Evolutionary conservation across 2,888 invertebrate species (phyloP), one percentile per base, ranked within the genome.

Genomic region (Pammene aurita): DNA sequence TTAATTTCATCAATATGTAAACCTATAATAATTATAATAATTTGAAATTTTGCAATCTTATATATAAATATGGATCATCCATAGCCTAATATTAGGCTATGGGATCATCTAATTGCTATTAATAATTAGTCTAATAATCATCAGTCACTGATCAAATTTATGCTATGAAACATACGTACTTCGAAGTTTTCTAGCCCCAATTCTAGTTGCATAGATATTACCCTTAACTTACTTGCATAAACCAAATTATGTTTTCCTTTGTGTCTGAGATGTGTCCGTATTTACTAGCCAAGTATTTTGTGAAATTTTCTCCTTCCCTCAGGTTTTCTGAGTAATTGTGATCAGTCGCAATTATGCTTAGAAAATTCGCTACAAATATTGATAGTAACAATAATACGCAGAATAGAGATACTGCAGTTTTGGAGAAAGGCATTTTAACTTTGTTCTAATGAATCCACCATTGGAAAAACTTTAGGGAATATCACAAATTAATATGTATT

Each of bases 161-260:
- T 38, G 38, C 6, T 2, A 38, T 38, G 2, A 65, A 41, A n/a
- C 48, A 41, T 18, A 35, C 7, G 16, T n/a, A 48, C 13, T 35
- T 50, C 6, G 26, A 13, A 62, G 38, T 66, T 50, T 44, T 46
- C 42, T 54, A 44, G 35, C 26, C 9, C 13, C 13, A 5, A 13
- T 41, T 52, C 13, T 26, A 26, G 10, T 13, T n/a, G 50, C 38
- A 18, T 41, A 41, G 9, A 35, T 50, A 50, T 13, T n/a, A 46
- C 9, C 14, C 11, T 16, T n/a, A 41, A 61, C 18, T 85, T 86
- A 96, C 96, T 94, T 96, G 96, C 72, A 96, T 79, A 86, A 96
- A 96, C 96, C 96, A 96, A 74, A 96, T 89, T 58, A 96, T 84
- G 79, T 95, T 93, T 55, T 94, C 87, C 11, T 88, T 78, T 0